Evolutionary conservation across 2,797 vertebrate species (phyloP), one percentile per base, ranked within the genome.

Genomic region (Bradypodion ventrale): DNA sequence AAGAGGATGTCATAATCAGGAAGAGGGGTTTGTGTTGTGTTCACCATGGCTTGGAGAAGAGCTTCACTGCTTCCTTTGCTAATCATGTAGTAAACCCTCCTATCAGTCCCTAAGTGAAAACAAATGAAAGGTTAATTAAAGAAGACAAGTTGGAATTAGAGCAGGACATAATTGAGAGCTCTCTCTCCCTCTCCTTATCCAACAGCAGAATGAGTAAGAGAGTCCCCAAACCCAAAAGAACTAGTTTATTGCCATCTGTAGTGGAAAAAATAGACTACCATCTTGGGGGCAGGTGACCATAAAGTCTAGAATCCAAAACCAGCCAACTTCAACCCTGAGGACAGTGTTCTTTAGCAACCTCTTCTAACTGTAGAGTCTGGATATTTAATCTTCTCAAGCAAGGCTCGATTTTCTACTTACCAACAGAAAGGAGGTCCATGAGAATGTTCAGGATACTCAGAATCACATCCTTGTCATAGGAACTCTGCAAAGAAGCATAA

Each of bases 11-110:
- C 92, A 66, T 95, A 96, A 90, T 97, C 96, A 0, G 95, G 96
- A 0, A 87, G 91, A 7, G 93, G 85, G 0, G 87, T 87, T 49
- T 16, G 88, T 7, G 95, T 94, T 0, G 93, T 85, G 0, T 95
- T 88, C 75, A 96, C 89, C 80, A 99, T 92, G 1, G 96, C 96
- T 78, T 92, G 95, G 46, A 99, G 96, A 69, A 99, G 87, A 0
- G 97, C 97, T 89, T 99, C 98, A 0, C 97, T 99, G 21, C 97
- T 98, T 0, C 98, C 98, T 92, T 98, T 98, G 83, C 95, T 97
- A 91, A 99, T 97, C 95, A 98, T 93, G 2, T 98, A 97, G 85
- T 95, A 90, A 89, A 98, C 97, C 23, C 98, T 96, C n/a, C 94
- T 93, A 65, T 97, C 96, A 0, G 97, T 97, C 73, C 98, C 98